These are phyloP conservation scores for Ancistrus triradiatus DNA, from an alignment of 2,113 vertebrate genomes.

Conservation along the genomic window DNA sequence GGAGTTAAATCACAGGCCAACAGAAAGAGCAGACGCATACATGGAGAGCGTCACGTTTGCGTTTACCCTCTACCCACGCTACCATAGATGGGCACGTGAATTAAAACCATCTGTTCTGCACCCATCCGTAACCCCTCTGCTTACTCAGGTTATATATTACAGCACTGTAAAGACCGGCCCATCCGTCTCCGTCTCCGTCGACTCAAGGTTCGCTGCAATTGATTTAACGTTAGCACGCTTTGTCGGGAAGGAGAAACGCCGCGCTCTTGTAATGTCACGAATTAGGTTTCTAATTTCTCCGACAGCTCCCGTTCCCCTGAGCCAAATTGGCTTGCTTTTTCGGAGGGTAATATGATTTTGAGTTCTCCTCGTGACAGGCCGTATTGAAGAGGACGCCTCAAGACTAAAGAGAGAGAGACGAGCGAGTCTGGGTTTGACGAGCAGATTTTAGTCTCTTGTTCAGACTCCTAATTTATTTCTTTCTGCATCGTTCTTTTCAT, in stretches of 20 bases:
- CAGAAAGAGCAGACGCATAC: no score
- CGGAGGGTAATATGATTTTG: neutral
- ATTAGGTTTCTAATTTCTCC: constrained; percentile 1
- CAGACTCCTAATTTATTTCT: no score
- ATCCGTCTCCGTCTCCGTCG: constrained; percentile 10
- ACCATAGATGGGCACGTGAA: no score
- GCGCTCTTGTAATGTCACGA: neutral
- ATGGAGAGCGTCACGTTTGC: no score
- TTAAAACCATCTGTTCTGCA: constrained; percentile 8
- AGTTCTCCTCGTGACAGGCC: neutral
- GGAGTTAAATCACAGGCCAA: no score
- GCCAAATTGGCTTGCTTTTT: neutral
- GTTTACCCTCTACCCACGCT: no score
- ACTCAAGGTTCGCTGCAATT: neutral
- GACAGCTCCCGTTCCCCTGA: neutral
- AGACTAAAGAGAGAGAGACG: no score
- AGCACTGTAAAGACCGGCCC: neutral
- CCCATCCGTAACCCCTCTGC: no score
- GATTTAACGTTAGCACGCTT: neutral
- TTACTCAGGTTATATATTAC: neutral
- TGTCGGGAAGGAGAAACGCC: neutral
- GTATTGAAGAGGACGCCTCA: neutral
- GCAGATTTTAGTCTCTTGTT: no score
- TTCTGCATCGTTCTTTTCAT: no score
- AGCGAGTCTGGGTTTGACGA: no score